A percentile compares a stretch with the other conserved stretches of the same genome.
phyloP scores from a whole-genome alignment of 2,888 invertebrate genomes.

The Caenorhabditis sp. region DNA sequence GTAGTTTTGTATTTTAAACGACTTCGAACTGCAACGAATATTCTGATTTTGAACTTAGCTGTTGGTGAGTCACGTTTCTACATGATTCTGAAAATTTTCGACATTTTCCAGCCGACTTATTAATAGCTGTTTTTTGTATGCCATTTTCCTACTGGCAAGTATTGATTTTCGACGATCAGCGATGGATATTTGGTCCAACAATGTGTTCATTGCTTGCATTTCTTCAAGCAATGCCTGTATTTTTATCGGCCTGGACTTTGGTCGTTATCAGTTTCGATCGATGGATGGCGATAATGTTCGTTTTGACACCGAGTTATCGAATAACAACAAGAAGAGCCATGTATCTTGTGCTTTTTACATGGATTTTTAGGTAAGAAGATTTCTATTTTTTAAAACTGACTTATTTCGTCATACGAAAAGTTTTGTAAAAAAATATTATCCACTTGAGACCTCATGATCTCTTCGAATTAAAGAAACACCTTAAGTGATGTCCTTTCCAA shows the following conservation, averaged over 20 bases:
- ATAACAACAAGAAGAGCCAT: slow-evolving; percentile 59
- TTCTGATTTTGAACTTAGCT: slow-evolving; percentile 73
- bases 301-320: slow-evolving; percentile 63
- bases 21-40: slow-evolving; percentile 73
- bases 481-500: too few relatives aligned
- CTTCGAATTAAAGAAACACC: too few relatives aligned
- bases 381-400: not conserved
- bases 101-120: slow-evolving; percentile 70
- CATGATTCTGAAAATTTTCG: not conserved
- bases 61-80: slow-evolving; percentile 43
- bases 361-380: slow-evolving; percentile 52
- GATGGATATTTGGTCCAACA: slow-evolving; percentile 73
- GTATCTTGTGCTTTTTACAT: slow-evolving; percentile 63
- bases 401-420: too few relatives aligned
- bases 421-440: too few relatives aligned
- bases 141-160: slow-evolving; percentile 73
- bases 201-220: slow-evolving; percentile 73
- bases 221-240: slow-evolving; percentile 72
- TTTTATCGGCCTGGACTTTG: slow-evolving; percentile 73
- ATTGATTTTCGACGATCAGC: slow-evolving; percentile 71
- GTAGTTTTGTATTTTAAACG: slow-evolving; percentile 65
- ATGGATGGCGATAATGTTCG: slow-evolving; percentile 70
- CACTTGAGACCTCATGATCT: too few relatives aligned
- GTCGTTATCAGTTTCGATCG: slow-evolving; percentile 72
- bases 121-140: slow-evolving; percentile 73